Base-by-base conservation (phyloP, 1,140 invertebrate genomes). In the Lucilia sericata region DNA sequence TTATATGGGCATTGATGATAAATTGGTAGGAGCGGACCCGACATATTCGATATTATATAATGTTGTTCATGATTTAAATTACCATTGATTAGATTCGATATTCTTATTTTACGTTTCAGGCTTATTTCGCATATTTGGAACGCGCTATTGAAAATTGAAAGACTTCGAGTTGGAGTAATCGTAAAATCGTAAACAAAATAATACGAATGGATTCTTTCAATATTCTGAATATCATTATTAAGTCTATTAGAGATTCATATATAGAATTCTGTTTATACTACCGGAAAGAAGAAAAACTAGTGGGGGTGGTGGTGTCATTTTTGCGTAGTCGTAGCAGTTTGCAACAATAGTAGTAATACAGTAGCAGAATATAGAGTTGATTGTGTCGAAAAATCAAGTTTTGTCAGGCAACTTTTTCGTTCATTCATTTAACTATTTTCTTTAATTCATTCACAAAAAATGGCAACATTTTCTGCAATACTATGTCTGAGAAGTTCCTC, bases 401-500 rank as follows among this genome's bases (percentile, higher is more conserved):
- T 55, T 42, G 42, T 42, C 42, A 42, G 42, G 0, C 5, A 7
- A 42, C 42, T 60, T 60, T n/a, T 60, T 60, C 17, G 13, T 60
- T 60, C 42, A 42, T 42, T 42, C 42, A 42, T 17, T 60, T 60
- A 2, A 30, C 25, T 30, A 30, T 30, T 21, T 70, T 21, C 65
- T 19, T 70, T n/a, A 10, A 70, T 80, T 19, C 76, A 80, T 80
- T 49, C 76, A 80, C n/a, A 12, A 51, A 80, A n/a, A 80, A 49
- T 80, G 76, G 42, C 76, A 80, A 80, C 2, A 49, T 19, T 80
- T 80, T 42, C 76, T 80, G 34, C 76, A 80, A 80, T 42, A 30
- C 25, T 30, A 80, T 80, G 76, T 80, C 76, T 80, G 76, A 49
- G n/a, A 21, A 49, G 76, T 80, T 80, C 19, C 42, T 75, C 42